Evolutionary conservation across 2,888 invertebrate species (phyloP).

Genomic region (Boloria selene): DNA sequence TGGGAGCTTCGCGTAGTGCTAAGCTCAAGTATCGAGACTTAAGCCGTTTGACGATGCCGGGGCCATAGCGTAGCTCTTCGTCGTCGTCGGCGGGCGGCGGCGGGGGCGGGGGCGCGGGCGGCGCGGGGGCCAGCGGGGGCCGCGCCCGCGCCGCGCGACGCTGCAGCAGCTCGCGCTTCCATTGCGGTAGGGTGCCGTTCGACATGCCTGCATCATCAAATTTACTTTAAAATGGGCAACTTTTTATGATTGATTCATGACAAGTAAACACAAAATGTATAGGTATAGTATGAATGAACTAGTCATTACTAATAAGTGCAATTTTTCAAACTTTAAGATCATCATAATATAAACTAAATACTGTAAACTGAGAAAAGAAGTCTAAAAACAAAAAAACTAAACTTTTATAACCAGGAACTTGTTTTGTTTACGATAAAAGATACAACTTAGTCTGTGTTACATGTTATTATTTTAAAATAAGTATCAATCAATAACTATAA

Average conservation of each 20-base stretch:
- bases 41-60: slow-evolving; percentile 94
- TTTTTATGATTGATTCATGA: neutral
- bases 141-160: slow-evolving; percentile 82
- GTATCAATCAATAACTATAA: too few relatives aligned
- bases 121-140: slow-evolving; percentile 48
- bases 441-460: too few relatives aligned
- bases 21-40: slow-evolving; percentile 93
- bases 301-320: too few relatives aligned
- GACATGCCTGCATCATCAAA: slow-evolving; percentile 62
- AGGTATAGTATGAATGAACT: too few relatives aligned
- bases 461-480: too few relatives aligned
- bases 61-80: slow-evolving; percentile 94
- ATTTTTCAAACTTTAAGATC: too few relatives aligned
- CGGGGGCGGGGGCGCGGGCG: slow-evolving; percentile 56
- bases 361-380: too few relatives aligned
- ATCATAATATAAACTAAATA: too few relatives aligned
- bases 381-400: too few relatives aligned
- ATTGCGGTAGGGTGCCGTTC: slow-evolving; percentile 85
- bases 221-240: neutral
- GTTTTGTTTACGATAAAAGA: too few relatives aligned
- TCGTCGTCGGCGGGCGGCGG: slow-evolving; percentile 62
- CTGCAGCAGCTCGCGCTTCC: slow-evolving; percentile 92
- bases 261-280: neutral
- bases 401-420: too few relatives aligned
- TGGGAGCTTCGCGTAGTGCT: slow-evolving; percentile 88